A percentile compares a stretch with the other conserved stretches of the same genome.
These are phyloP conservation scores for Stenurella melanura DNA, from an alignment of 2,888 invertebrate species.

Conservation along the genomic window DNA sequence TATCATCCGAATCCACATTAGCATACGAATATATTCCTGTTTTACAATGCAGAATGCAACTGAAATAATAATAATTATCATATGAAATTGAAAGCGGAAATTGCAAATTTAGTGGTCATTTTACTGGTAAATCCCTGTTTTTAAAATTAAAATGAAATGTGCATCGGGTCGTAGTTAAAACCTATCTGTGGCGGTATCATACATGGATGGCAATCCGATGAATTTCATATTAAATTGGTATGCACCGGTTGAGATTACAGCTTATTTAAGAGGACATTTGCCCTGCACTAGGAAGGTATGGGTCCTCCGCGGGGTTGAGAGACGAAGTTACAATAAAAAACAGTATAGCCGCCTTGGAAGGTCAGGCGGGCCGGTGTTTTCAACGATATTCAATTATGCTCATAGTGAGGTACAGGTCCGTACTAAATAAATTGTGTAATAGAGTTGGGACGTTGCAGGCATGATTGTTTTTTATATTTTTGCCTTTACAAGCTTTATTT, in stretches of 20 bases:
- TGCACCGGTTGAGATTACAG: slow-evolving; percentile 62
- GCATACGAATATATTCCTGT: background rate
- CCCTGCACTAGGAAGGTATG: no score
- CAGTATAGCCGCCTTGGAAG: no score
- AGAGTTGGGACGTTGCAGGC: no score
- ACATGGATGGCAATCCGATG: slow-evolving; percentile 63
- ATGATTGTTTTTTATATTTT: no score
- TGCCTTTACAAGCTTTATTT: no score
- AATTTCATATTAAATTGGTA: slow-evolving; percentile 68
- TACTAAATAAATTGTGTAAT: no score
- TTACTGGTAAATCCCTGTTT: slow-evolving; percentile 58
- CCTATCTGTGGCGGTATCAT: slow-evolving; percentile 55
- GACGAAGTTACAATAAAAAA: no score
- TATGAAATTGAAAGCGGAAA: slow-evolving; percentile 62
- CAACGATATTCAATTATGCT: no score
- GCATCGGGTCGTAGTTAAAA: slow-evolving; percentile 65
- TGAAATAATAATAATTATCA: slow-evolving; percentile 56
- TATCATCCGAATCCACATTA: background rate
- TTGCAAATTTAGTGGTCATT: slow-evolving; percentile 61
- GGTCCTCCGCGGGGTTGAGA: no score
- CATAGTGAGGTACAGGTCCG: no score
- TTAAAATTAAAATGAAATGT: slow-evolving; percentile 66
- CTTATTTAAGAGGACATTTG: no score
- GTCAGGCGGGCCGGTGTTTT: no score
- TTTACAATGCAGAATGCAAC: background rate